Evolutionary conservation across 1,140 invertebrate genomes (phyloP).

Genomic region (Amyelois transitella): DNA sequence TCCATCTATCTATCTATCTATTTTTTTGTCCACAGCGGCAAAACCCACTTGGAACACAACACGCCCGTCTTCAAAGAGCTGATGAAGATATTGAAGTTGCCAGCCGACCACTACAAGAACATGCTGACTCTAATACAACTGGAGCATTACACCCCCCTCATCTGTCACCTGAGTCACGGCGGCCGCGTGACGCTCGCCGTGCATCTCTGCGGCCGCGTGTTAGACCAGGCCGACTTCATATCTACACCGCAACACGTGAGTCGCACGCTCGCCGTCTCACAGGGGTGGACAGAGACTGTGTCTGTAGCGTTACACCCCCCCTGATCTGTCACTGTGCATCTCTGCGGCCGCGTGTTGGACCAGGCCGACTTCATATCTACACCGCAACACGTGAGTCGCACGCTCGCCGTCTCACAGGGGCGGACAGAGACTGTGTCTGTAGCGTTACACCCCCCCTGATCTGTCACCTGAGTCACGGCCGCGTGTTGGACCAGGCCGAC

Average conservation of each 20-base stretch:
- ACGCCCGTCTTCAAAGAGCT: slow-evolving; percentile 93
- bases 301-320: slow-evolving; percentile 89
- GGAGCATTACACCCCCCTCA: slow-evolving; percentile 88
- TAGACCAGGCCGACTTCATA: slow-evolving; percentile 86
- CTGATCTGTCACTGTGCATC: slow-evolving; percentile 89
- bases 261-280: background rate
- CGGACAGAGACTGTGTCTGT: no score
- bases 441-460: slow-evolving; percentile 91
- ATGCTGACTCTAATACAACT: slow-evolving; percentile 89
- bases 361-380: slow-evolving; percentile 85
- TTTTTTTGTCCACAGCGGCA: slow-evolving; percentile 34
- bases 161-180: slow-evolving; percentile 92
- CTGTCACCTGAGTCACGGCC: slow-evolving; percentile 88
- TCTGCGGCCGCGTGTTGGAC: slow-evolving; percentile 92
- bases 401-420: background rate
- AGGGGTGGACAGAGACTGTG: no score
- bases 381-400: slow-evolving; percentile 78
- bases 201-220: slow-evolving; percentile 90
- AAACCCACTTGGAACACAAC: slow-evolving; percentile 80
- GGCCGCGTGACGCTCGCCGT: slow-evolving; percentile 91
- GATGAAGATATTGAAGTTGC: slow-evolving; percentile 93
- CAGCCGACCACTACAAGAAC: slow-evolving; percentile 96
- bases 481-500: slow-evolving; percentile 86
- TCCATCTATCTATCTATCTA: no score
- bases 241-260: slow-evolving; percentile 84